Conservation (phyloP, 2,888 invertebrate species). For the Cantharis rufa region DNA sequence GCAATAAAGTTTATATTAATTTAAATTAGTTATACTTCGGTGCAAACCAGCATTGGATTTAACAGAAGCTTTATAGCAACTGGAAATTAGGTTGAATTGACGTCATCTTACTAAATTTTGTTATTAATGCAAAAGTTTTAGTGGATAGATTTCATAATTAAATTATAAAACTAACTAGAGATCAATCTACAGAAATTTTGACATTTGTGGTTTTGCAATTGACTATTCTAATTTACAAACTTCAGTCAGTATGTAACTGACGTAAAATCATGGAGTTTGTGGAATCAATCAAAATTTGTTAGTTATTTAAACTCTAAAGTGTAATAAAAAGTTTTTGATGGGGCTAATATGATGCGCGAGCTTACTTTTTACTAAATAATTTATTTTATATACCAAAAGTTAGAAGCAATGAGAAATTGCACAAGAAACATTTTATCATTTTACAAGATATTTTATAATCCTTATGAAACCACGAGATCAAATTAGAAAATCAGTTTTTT, state of each 20-base stretch:
- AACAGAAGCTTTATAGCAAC: background rate
- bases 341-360: background rate
- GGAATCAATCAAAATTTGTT: background rate
- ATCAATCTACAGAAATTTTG: background rate
- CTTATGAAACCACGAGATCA: no score
- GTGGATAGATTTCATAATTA: background rate
- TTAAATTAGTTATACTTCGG: background rate
- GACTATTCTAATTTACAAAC: background rate
- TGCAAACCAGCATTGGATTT: background rate
- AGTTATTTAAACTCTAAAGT: background rate
- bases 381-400: background rate
- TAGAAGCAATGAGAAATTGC: background rate
- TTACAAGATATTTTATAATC: no score
- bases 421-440: no score
- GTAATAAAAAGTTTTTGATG: background rate
- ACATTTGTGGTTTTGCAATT: background rate
- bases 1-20: background rate
- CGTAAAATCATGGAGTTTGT: background rate
- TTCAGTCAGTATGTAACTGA: background rate
- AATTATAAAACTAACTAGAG: background rate
- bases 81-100: background rate
- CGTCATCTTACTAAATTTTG: background rate
- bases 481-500: no score
- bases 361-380: background rate
- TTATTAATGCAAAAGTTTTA: background rate